Base-by-base conservation (phyloP, 2,888 invertebrate species). In the Pachycephus smyrnensis region DNA sequence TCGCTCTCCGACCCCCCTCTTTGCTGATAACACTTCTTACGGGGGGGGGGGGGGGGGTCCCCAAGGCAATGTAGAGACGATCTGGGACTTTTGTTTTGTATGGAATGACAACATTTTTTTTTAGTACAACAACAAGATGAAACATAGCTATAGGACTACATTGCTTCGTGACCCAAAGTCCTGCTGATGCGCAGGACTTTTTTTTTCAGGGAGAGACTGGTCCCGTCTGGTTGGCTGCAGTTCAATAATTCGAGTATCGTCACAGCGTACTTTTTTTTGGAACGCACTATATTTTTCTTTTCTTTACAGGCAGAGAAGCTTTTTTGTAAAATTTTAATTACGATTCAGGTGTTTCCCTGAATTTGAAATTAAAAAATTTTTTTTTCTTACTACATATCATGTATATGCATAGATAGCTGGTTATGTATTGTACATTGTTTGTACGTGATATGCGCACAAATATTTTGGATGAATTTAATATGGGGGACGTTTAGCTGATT, bases 221-320 rank as follows among this genome's bases (percentile, higher is more conserved):
- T 71, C 71, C 71, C 71, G 71, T 71, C 32, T 79, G 77, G 73
- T 79, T 80, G 83, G 82, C 81, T 84, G 84, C 84, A 84, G 84
- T 84, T 84, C 84, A 84, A 84, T 82, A 78, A 81, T 83, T 81
- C 76, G 80, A 78, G 82, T 79, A 68, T 68, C 68, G 2, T 15
- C 30, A 73, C 30, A n/a, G 40, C n/a, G 30, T 9, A 35, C 12
- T 35, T 11, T 33, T 15, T 15, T 40, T 55, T 55, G 23, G 23
- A 9, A 35, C 6, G 35, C 35, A 35, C 35, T 35, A 9, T 35
- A 35, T 35, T 35, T 35, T 6, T 6, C 6, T 35, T 35, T 35
- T 35, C 4, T 4, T 35, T 35, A 35, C 35, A 35, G 3, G 35
- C 35, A 9, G 9, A 35, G 6, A 35, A 6, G 4, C 35, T 9